Conservation (phyloP, 2,113 vertebrate species). For the Brachyistius frenatus region DNA sequence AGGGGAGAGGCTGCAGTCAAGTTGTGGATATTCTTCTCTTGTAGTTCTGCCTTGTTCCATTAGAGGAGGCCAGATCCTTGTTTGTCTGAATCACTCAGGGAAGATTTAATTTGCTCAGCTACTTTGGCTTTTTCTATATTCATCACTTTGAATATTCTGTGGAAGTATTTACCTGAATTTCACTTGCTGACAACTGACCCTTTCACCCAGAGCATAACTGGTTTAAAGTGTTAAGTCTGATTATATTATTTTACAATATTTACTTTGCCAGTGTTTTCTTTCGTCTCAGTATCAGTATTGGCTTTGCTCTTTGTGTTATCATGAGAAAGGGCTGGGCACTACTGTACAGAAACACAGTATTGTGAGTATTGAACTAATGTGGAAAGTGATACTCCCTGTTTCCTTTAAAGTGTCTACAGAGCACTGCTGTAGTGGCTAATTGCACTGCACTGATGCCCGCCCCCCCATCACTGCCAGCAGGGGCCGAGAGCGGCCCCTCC, state of each 20-base stretch:
- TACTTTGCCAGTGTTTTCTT: constrained; percentile 86
- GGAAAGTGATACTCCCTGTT: constrained; percentile 57
- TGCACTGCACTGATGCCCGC: constrained; percentile 62
- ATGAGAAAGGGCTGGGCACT: constrained; percentile 60
- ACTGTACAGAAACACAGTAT: constrained; percentile 57
- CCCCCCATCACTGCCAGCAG: constrained; percentile 63
- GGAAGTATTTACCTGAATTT: constrained; percentile 87
- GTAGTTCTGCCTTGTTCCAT: constrained; percentile 65
- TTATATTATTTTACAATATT: constrained; percentile 61
- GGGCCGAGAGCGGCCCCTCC: constrained; percentile 1
- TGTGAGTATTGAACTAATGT: constrained; percentile 62
- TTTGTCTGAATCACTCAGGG: constrained; percentile 88
- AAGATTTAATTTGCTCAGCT: constrained; percentile 89
- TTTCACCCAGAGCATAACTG: constrained; percentile 51
- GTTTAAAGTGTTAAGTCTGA: constrained; percentile 39
- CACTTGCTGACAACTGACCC: constrained; percentile 85
- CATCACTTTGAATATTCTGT: constrained; percentile 85
- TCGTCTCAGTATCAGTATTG: constrained; percentile 65
- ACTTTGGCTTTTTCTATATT: constrained; percentile 83
- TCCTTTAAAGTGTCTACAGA: constrained; percentile 44
- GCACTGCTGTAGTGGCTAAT: constrained; percentile 60
- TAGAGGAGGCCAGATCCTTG: constrained; percentile 65
- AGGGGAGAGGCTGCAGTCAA: constrained; percentile 26
- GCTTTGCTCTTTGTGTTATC: constrained; percentile 63
- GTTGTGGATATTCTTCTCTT: constrained; percentile 47